Evolutionary conservation across 2,113 vertebrate species (phyloP), one percentile per base, ranked within the genome.

Genomic region (Cyprinodon tularosa): DNA sequence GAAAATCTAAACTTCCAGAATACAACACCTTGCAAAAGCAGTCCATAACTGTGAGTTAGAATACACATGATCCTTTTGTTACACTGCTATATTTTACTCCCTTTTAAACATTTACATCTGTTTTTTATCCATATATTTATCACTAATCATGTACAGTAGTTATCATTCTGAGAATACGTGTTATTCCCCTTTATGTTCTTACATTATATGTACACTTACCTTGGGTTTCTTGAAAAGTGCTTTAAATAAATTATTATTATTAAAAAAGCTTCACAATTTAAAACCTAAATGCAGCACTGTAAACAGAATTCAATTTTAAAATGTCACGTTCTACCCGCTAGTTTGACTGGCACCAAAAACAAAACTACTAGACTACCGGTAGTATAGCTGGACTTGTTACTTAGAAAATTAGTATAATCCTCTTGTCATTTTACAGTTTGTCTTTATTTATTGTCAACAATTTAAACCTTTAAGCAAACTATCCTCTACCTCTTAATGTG

Each of bases 391-490:
- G 29, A 29, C 29, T 29, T 29, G 29, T 29, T 29, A 29, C 29
- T 57, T 53, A 53, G 13, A n/a, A 57, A n/a, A 57, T 9, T 8
- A 0, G 7, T 20, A 57, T 9, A 20, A 9, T 57, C 17, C 6
- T 53, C 20, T 53, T 17, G 6, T n/a, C 10, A 40, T 44, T 65
- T 2, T 59, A 62, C 63, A 77, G 44, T 6, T 10, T 29, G 61
- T 12, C 39, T 68, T 62, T 77, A 4, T 15, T 50, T 80, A 39
- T 39, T 17, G 44, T 66, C 73, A 74, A 45, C 8, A 37, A 62
- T 64, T 48, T 39, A 64, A 72, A n/a, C 29, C 29, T 29, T 1
- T 29, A 29, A 29, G 29, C 29, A 29, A 40, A 37, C 40, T 22
- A 36, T 50, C 12, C 38, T 44, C 6, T 71, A 12, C 36, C 4